A percentile compares a stretch with the other conserved stretches of the same genome.
phyloP scores from a whole-genome alignment of 1,140 invertebrate species.

The Drosophila murphyi region DNA sequence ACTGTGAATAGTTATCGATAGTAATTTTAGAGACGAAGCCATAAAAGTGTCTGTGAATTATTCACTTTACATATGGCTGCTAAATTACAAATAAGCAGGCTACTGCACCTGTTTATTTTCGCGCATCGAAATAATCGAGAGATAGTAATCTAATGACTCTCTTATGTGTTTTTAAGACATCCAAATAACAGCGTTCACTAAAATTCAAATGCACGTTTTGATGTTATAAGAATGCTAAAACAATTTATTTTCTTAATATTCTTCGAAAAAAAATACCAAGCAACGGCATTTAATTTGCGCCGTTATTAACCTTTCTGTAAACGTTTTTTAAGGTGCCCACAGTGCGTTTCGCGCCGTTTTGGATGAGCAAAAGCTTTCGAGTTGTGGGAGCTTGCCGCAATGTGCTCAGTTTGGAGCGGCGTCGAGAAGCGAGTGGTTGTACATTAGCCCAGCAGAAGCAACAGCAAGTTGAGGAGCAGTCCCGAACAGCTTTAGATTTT shows the following conservation, averaged over 20 bases:
- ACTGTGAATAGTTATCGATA: conserved; percentile 12
- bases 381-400: conserved; percentile 15
- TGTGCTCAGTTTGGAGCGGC: conserved; percentile 62
- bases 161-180: too few relatives aligned
- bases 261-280: neutral
- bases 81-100: too few relatives aligned
- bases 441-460: conserved; percentile 36
- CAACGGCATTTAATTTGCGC: neutral
- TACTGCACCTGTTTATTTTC: too few relatives aligned
- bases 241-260: neutral
- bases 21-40: neutral
- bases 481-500: conserved; percentile 38
- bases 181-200: too few relatives aligned
- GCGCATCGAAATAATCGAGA: too few relatives aligned
- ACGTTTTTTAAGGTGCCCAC: neutral
- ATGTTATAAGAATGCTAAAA: neutral
- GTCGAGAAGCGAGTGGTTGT: conserved; percentile 69
- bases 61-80: neutral
- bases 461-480: conserved; percentile 29
- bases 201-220: too few relatives aligned
- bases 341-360: conserved; percentile 4
- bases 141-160: too few relatives aligned
- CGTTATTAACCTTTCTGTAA: neutral
- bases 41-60: neutral
- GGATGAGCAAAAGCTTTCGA: conserved; percentile 33